Evolutionary conservation across 2,888 invertebrate genomes (phyloP).

Genomic region (Dolomedes plantarius): DNA sequence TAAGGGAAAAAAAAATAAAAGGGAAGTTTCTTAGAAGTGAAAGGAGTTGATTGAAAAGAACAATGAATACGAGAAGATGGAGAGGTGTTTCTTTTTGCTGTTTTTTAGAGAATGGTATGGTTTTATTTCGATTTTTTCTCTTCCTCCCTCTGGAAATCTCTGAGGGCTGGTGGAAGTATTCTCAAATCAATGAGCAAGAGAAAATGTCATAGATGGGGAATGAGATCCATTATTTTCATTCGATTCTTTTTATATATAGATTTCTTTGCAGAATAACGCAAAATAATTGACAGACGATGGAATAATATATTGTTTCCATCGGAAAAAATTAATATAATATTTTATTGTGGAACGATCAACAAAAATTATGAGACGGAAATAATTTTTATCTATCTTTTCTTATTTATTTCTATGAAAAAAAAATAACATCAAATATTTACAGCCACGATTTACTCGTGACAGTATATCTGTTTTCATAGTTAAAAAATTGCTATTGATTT

Average conservation of each 20-base stretch:
- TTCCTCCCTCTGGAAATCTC: background rate
- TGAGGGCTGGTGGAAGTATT: background rate
- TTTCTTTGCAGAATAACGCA: background rate
- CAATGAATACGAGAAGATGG: constrained; percentile 2
- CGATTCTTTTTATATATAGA: background rate
- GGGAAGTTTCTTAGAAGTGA: constrained; percentile 5
- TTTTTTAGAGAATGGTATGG: background rate
- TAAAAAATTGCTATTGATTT: too few species aligned
- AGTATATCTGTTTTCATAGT: too few species aligned
- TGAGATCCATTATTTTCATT: constrained; percentile 11
- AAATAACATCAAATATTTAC: too few species aligned
- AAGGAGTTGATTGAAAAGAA: constrained; percentile 14
- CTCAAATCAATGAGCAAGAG: constrained; percentile 12
- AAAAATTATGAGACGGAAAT: too few species aligned
- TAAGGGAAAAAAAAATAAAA: background rate
- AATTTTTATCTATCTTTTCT: too few species aligned
- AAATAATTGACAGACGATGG: background rate
- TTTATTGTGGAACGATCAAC: too few species aligned
- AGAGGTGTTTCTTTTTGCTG: background rate
- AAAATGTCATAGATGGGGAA: constrained; percentile 10
- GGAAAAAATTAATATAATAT: too few species aligned
- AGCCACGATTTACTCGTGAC: too few species aligned
- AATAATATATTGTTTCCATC: too few species aligned
- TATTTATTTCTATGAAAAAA: too few species aligned
- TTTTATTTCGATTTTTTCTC: background rate